These are phyloP conservation scores for Chymomyza costata DNA, from an alignment of 1,140 invertebrate genomes.

Conservation along the genomic window DNA sequence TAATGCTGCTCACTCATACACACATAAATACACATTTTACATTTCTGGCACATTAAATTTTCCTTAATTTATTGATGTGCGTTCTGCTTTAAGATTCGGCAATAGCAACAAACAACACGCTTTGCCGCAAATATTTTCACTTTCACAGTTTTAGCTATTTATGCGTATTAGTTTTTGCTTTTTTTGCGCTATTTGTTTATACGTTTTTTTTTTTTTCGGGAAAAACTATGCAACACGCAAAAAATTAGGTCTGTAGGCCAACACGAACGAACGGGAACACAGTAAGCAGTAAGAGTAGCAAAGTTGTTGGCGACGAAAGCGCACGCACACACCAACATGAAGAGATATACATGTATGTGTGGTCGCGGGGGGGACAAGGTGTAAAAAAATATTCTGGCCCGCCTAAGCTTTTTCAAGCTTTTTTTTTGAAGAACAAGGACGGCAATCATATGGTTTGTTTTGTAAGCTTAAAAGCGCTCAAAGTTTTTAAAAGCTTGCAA, in stretches of 20 bases:
- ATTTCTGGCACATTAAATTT: constrained; percentile 9
- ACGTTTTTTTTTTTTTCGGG: constrained; percentile 47
- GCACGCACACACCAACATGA: constrained; percentile 27
- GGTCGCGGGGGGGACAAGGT: constrained; percentile 54
- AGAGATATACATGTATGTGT: constrained; percentile 25
- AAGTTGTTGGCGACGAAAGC: constrained; percentile 70
- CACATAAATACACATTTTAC: constrained; percentile 28
- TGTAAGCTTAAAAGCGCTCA: constrained; percentile 6
- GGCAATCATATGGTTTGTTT: constrained; percentile 66
- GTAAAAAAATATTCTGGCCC: constrained; percentile 66
- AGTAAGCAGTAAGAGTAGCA: constrained; percentile 56
- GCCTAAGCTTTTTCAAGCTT: too few relatives aligned
- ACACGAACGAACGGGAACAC: constrained; percentile 67
- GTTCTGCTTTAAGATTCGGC: constrained; percentile 27
- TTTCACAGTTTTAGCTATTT: constrained; percentile 17
- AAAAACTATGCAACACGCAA: constrained; percentile 62
- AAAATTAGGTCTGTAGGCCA: constrained; percentile 75
- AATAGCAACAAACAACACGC: constrained; percentile 2
- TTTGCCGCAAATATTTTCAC: constrained; percentile 25
- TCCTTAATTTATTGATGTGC: constrained; percentile 28
- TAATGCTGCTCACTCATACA: constrained; percentile 8
- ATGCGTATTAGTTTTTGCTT: constrained; percentile 31
- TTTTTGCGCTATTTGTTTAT: constrained; percentile 43
- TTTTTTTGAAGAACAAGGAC: constrained; percentile 75
- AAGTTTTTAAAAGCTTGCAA: constrained; percentile 4